A percentile compares a stretch with the other conserved stretches of the same genome.
These are phyloP conservation scores for Drosophila insularis DNA, from an alignment of 1,140 invertebrate genomes.

Conservation along the genomic window DNA sequence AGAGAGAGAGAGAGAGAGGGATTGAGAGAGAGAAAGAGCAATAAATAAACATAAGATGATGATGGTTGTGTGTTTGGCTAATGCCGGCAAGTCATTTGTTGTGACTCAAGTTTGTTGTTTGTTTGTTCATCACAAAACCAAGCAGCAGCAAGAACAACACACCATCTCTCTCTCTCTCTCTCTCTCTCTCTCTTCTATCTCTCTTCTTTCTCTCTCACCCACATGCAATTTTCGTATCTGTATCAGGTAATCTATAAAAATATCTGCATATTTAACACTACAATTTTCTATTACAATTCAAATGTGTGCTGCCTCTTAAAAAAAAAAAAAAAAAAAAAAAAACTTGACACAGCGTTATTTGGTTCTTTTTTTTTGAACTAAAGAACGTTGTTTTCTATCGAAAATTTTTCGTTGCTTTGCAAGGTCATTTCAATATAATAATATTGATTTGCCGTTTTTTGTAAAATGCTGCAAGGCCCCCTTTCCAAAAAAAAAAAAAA, in stretches of 20 bases:
- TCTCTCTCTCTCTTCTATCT: too few relatives aligned
- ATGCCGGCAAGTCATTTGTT: not conserved
- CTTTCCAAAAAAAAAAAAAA: too few relatives aligned
- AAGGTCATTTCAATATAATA: constrained; percentile 3
- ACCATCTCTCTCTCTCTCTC: not conserved
- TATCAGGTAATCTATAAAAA: constrained; percentile 40
- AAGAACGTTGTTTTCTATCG: constrained; percentile 22
- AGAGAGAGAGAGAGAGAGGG: too few relatives aligned
- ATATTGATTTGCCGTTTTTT: constrained; percentile 22
- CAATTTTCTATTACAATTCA: not conserved
- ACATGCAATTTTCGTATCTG: constrained; percentile 5
- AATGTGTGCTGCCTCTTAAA: constrained; percentile 13
- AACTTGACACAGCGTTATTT: constrained; percentile 31
- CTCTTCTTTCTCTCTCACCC: not conserved
- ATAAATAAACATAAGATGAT: too few relatives aligned
- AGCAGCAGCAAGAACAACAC: too few relatives aligned
- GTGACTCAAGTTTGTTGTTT: not conserved
- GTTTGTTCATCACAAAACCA: not conserved
- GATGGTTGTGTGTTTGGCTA: not conserved
- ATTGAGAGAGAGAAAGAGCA: too few relatives aligned
- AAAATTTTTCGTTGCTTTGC: constrained; percentile 23
- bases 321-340: not conserved
- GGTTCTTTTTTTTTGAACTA: constrained; percentile 17
- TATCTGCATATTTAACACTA: constrained; percentile 14
- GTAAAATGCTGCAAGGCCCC: not conserved